Percentiles rank a stretch among this genome's conserved stretches.
Evolutionary conservation across 2,797 vertebrate genomes (phyloP).

Genomic region (Sebastes vulpes): DNA sequence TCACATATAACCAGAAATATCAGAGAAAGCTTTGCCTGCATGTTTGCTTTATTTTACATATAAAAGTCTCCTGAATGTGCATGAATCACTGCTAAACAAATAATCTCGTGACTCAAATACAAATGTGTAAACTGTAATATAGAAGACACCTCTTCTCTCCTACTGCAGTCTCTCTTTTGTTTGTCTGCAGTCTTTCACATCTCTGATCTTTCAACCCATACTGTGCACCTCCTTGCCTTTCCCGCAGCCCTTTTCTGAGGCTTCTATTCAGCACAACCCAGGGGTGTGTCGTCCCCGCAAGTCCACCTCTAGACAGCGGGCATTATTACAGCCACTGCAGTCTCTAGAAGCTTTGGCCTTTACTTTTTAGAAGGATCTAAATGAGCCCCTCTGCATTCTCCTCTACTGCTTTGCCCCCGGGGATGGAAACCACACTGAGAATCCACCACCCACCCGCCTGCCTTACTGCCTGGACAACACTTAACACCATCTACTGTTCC

Average conservation of each 20-base stretch:
- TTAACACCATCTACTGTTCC: conserved; percentile 52
- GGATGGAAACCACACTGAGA: conserved; percentile 61
- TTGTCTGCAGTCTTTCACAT: conserved; percentile 21
- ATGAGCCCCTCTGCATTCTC: conserved; percentile 69
- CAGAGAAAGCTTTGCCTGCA: background rate
- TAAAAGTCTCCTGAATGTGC: background rate
- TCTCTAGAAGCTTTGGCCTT: conserved; percentile 63
- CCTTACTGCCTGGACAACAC: conserved; percentile 65
- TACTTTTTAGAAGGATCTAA: conserved; percentile 61
- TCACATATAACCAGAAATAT: conserved; percentile 1
- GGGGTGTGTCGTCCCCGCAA: conserved; percentile 44
- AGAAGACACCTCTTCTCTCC: background rate
- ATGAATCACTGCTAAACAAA: conserved; percentile 11
- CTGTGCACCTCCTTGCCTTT: conserved; percentile 14
- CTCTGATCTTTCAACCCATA: conserved; percentile 16
- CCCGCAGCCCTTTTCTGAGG: conserved; percentile 6
- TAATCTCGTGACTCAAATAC: conserved; percentile 1
- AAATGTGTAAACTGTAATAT: conserved; percentile 13
- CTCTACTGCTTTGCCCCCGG: conserved; percentile 52
- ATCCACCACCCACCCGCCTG: conserved; percentile 50
- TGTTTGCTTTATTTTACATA: conserved; percentile 5
- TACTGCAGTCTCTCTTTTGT: background rate
- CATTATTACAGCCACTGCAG: conserved; percentile 53
- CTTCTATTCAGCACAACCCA: conserved; percentile 47
- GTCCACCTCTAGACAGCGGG: conserved; percentile 54